Evolutionary conservation across 2,888 invertebrate genomes (phyloP).

Genomic region (Physocephala rufipes): DNA sequence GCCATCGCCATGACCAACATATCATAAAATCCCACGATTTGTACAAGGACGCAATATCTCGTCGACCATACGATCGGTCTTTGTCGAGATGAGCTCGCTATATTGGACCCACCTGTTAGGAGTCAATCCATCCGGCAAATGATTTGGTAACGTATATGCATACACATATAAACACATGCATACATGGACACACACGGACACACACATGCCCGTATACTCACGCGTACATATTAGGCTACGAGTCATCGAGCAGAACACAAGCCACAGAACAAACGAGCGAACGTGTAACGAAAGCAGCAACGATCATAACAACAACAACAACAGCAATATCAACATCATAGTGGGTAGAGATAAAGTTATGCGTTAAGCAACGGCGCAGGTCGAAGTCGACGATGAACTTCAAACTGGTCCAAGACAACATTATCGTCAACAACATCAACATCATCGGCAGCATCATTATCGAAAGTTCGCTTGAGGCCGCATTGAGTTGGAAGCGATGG

Average conservation of each 20-base stretch:
- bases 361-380: slow-evolving; percentile 16
- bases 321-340: background rate
- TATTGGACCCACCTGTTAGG: slow-evolving; percentile 28
- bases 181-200: slow-evolving; percentile 4
- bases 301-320: background rate
- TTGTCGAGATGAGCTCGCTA: slow-evolving; percentile 10
- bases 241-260: slow-evolving; percentile 27
- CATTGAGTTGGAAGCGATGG: slow-evolving; percentile 5
- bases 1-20: slow-evolving; percentile 13
- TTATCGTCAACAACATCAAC: background rate
- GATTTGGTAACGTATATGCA: background rate
- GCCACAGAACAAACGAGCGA: background rate
- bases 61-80: background rate
- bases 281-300: too few species aligned
- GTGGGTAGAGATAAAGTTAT: background rate
- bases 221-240: slow-evolving; percentile 16
- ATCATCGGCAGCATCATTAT: background rate
- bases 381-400: background rate
- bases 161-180: background rate
- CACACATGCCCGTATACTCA: background rate
- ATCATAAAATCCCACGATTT: slow-evolving; percentile 31
- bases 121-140: slow-evolving; percentile 1
- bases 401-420: background rate
- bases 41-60: slow-evolving; percentile 9
- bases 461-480: background rate